Base-by-base conservation (phyloP, 2,797 vertebrate genomes). In the Danio choprae region DNA sequence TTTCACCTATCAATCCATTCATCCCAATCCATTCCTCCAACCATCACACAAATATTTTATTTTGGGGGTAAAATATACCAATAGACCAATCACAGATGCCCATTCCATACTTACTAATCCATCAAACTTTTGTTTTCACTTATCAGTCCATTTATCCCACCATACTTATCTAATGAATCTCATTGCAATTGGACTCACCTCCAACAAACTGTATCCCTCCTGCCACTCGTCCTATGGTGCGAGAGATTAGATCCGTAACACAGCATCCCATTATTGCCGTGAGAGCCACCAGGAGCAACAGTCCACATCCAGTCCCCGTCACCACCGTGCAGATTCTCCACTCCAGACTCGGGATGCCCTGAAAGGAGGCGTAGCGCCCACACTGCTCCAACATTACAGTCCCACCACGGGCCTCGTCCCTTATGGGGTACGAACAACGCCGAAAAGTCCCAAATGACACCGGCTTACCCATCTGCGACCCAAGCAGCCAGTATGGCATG, bases 311-410 rank as follows among this genome's bases (percentile, higher is more conserved):
- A 86, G 96, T 93, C 9, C 97, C 98, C 0, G 96, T 98, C 87
- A 98, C 96, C 84, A 99, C 93, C 0, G 97, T 98, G 89, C 97
- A 98, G 93, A 98, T 96, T 89, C 95, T 94, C 97, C 98, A 99
- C 80, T 97, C 96, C 0, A 96, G 88, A 0, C 98, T 99, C 0
- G 98, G 98, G 85, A 99, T 99, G 85, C 95, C 97, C 83, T 95
- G 91, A 90, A 99, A 99, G 29, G 96, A 96, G 74, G 98, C 97
- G 0, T 99, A 99, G 84, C 97, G 96, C 53, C 98, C 98, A 8
- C 98, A 99, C 86, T 98, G 96, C 92, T 99, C 97, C 91, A 99
- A 92, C 96, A 99, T 99, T 86, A 98, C 95, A 0, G 95, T 98
- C 53, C 93, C 93, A 90, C 97, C 96, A 40, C 91, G 92, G 85